Percentiles rank a stretch among this genome's conserved stretches.
Conservation (phyloP, 2,888 invertebrate species). For the Drosophila quasianomalipes region DNA sequence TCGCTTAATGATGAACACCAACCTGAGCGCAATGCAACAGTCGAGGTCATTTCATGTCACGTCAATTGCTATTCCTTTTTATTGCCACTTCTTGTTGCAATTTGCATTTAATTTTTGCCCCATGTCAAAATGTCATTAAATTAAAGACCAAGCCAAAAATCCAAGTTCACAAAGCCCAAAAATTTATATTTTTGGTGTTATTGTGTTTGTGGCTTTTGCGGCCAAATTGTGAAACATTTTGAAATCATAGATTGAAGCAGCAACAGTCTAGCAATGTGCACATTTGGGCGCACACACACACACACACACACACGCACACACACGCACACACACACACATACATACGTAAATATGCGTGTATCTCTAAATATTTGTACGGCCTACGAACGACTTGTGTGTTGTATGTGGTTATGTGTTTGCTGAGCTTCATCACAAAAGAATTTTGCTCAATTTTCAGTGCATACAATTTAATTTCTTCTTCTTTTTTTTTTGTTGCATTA, state of each 20-base stretch:
- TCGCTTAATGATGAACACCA: constrained; percentile 71
- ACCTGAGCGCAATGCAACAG: constrained; percentile 43
- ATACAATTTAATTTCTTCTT: constrained; percentile 16
- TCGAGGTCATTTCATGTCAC: constrained; percentile 67
- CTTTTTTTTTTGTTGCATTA: background rate
- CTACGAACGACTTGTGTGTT: background rate
- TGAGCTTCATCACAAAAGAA: background rate
- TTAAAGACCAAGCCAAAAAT: constrained; percentile 59
- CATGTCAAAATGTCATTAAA: constrained; percentile 76
- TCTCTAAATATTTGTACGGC: background rate
- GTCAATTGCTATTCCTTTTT: constrained; percentile 46
- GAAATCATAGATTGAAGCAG: constrained; percentile 35
- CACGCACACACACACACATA: background rate
- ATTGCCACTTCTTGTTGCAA: constrained; percentile 58
- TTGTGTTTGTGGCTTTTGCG: constrained; percentile 4
- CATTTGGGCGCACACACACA: background rate
- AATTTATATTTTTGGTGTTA: constrained; percentile 1
- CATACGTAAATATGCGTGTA: background rate
- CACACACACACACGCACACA: background rate
- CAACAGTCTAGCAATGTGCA: constrained; percentile 3
- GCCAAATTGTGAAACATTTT: constrained; percentile 25
- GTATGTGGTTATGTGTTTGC: background rate
- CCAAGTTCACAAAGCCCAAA: constrained; percentile 34
- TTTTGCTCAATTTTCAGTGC: background rate
- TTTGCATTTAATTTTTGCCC: constrained; percentile 75